These are phyloP conservation scores for Vireo altiloquus DNA, from an alignment of 2,113 vertebrate genomes.

Conservation along the genomic window DNA sequence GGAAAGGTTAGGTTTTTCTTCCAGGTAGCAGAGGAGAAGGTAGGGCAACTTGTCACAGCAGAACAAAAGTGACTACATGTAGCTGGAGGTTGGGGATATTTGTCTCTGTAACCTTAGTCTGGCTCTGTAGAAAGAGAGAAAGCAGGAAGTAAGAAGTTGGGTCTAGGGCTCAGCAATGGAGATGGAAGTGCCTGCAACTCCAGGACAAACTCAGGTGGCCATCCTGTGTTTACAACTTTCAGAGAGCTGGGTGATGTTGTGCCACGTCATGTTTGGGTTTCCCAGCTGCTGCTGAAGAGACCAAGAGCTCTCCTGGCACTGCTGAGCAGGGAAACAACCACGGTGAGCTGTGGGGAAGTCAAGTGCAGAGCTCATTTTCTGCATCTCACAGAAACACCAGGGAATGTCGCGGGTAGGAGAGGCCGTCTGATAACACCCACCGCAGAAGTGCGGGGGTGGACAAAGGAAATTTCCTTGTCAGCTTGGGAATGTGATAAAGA, in stretches of 20 bases:
- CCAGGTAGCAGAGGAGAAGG: not conserved
- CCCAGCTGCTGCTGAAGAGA: not conserved
- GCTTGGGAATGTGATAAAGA: slow-evolving; percentile 12
- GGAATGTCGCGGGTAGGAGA: not conserved
- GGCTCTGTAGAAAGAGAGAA: not conserved
- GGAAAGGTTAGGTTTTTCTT: not conserved
- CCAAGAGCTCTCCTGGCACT: not conserved
- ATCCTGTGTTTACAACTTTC: not conserved
- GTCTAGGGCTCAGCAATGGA: not conserved
- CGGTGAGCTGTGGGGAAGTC: not conserved
- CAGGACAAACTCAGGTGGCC: not conserved
- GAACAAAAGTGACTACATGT: not conserved
- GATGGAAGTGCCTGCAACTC: not conserved
- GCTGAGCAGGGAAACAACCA: not conserved
- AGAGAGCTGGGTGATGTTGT: not conserved
- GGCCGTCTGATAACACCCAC: not conserved
- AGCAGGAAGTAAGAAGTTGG: not conserved
- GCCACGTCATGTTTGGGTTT: not conserved
- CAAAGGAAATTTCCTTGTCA: slow-evolving; percentile 31
- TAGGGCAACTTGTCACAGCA: not conserved
- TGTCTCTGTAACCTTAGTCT: not conserved
- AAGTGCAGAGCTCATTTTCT: not conserved
- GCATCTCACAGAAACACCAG: not conserved
- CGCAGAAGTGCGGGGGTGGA: not conserved
- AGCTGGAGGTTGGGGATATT: not conserved